Evolutionary conservation across 2,113 vertebrate species (phyloP).

Genomic region (Trematomus loennbergii): DNA sequence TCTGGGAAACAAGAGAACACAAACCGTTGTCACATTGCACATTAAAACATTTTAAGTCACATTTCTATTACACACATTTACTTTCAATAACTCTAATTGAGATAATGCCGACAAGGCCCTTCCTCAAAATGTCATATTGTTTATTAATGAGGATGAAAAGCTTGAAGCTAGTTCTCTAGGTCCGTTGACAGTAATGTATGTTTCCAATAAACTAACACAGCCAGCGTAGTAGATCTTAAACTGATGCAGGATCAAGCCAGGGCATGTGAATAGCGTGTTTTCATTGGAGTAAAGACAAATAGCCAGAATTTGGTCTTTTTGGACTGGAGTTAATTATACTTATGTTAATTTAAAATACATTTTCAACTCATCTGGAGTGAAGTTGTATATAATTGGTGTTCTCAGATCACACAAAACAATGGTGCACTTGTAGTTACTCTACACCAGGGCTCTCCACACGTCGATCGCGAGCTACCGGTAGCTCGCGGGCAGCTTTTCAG

Average conservation of each 20-base stretch:
- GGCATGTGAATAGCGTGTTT: constrained; percentile 42
- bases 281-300: constrained; percentile 46
- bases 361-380: no score
- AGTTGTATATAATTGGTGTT: no score
- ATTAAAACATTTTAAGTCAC: constrained; percentile 11
- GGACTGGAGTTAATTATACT: constrained; percentile 1
- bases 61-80: constrained; percentile 5
- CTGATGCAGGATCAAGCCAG: constrained; percentile 44
- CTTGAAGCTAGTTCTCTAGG: constrained; percentile 30
- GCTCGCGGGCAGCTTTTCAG: no score
- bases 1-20: background rate
- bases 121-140: constrained; percentile 15
- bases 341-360: background rate
- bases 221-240: constrained; percentile 23
- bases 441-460: no score
- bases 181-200: constrained; percentile 66
- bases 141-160: constrained; percentile 45
- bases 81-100: constrained; percentile 11
- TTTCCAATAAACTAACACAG: constrained; percentile 62
- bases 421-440: no score
- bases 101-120: constrained; percentile 25
- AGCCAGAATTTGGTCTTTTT: constrained; percentile 2
- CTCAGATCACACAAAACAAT: no score
- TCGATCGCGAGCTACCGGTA: no score
- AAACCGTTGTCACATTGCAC: constrained; percentile 18